A percentile compares a stretch with the other conserved stretches of the same genome.
phyloP scores from a whole-genome alignment of 1,140 invertebrate species.

The Brachionus calyciflorus region DNA sequence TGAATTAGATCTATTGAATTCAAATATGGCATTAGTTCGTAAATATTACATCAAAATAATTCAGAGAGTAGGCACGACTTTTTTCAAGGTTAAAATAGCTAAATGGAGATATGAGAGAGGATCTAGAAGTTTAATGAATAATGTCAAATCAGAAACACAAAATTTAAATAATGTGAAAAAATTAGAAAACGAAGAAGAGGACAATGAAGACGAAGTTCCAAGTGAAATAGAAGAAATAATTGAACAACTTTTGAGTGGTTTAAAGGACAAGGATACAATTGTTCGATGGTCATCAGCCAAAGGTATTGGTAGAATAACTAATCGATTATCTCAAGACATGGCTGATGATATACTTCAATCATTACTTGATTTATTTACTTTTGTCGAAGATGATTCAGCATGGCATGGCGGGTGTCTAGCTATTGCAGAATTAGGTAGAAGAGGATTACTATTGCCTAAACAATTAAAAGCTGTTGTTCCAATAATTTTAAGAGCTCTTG shows the following conservation, averaged over 20 bases:
- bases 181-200: conserved; percentile 67
- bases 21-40: conserved; percentile 66
- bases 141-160: conserved; percentile 42
- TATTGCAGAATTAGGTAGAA: conserved; percentile 89
- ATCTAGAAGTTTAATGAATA: conserved; percentile 15
- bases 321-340: conserved; percentile 76
- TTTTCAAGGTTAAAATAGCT: conserved; percentile 79
- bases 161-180: conserved; percentile 51
- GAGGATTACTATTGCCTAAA: conserved; percentile 79
- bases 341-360: conserved; percentile 87
- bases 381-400: conserved; percentile 76
- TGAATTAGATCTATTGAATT: conserved; percentile 60
- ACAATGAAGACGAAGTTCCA: conserved; percentile 67
- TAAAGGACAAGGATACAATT: conserved; percentile 61
- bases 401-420: conserved; percentile 72
- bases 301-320: conserved; percentile 85
- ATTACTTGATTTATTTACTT: conserved; percentile 77
- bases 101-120: conserved; percentile 79
- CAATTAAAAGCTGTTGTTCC: conserved; percentile 74
- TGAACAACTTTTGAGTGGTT: conserved; percentile 74
- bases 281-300: conserved; percentile 89
- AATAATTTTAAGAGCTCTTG: conserved; percentile 67
- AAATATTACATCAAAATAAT: conserved; percentile 88
- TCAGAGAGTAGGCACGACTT: conserved; percentile 82
- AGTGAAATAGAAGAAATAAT: conserved; percentile 83